phyloP scores from a whole-genome alignment of 1,140 invertebrate genomes.

The Dufourea novaeangliae region DNA sequence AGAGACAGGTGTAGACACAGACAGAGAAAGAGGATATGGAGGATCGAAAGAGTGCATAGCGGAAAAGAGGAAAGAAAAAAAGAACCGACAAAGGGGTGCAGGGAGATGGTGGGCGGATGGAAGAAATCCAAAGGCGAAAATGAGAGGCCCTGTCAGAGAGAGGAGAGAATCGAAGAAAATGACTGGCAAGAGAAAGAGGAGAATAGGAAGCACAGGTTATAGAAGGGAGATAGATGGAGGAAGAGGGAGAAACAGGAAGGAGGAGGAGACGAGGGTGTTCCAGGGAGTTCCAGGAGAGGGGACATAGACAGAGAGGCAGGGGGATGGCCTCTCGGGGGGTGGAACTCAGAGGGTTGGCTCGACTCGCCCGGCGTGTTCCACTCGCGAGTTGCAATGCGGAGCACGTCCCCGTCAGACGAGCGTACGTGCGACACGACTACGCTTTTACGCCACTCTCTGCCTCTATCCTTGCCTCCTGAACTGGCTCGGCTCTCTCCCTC shows the following conservation, averaged over 20 bases:
- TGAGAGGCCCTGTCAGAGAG: neutral
- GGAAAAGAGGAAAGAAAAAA: neutral
- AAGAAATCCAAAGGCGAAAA: constrained; percentile 34
- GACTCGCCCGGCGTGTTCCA: constrained; percentile 68
- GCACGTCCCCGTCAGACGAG: constrained; percentile 81
- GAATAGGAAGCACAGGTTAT: constrained; percentile 1
- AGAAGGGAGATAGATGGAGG: constrained; percentile 38
- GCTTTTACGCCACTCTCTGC: constrained; percentile 78
- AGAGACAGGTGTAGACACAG: constrained; percentile 9
- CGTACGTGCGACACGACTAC: constrained; percentile 82
- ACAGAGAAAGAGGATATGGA: neutral
- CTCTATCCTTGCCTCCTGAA: constrained; percentile 66
- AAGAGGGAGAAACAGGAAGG: constrained; percentile 61
- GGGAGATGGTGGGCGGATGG: neutral
- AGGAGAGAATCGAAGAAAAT: neutral
- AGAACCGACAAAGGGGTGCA: neutral
- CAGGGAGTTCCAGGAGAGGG: constrained; percentile 45
- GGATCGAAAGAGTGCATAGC: neutral
- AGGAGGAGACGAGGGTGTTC: constrained; percentile 49
- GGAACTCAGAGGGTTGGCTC: constrained; percentile 65
- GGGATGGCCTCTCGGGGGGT: constrained; percentile 69
- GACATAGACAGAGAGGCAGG: neutral
- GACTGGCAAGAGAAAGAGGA: neutral
- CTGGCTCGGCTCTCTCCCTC: constrained; percentile 55
- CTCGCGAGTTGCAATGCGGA: constrained; percentile 72